Evolutionary conservation across 2,797 vertebrate genomes (phyloP).

Genomic region (Buceros bicornis): DNA sequence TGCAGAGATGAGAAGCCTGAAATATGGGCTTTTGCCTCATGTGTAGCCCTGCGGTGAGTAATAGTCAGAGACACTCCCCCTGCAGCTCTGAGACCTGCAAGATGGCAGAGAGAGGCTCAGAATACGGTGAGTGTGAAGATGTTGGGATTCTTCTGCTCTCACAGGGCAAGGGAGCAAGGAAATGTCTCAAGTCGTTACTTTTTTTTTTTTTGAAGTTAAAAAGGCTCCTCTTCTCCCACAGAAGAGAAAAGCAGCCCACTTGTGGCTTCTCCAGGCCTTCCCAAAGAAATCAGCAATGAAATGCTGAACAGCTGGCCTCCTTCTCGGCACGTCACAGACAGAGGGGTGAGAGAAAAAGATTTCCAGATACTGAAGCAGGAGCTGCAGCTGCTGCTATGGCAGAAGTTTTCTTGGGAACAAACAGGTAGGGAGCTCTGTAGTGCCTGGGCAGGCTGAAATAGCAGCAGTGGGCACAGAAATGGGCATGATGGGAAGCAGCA

Average conservation of each 20-base stretch:
- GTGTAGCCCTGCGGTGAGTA: background rate
- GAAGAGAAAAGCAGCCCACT: background rate
- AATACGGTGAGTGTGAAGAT: fast-evolving
- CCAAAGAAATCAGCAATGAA: constrained; percentile 28
- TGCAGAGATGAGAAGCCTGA: constrained; percentile 19
- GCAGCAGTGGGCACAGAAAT: background rate
- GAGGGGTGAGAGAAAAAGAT: constrained; percentile 35
- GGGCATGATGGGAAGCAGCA: background rate
- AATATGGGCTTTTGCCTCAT: background rate
- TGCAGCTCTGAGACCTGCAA: background rate
- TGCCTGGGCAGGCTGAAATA: background rate
- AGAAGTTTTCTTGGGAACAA: constrained; percentile 1
- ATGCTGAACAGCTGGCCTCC: constrained; percentile 60
- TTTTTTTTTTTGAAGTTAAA: background rate
- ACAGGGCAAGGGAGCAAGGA: background rate
- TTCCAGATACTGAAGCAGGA: constrained; percentile 38
- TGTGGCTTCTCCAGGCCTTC: constrained; percentile 34
- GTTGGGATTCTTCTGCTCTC: background rate
- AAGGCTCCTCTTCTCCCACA: background rate
- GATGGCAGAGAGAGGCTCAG: background rate
- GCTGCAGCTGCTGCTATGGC: constrained; percentile 19
- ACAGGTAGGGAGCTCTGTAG: constrained; percentile 29
- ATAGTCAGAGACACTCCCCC: background rate
- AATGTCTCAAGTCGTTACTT: background rate
- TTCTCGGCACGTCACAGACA: constrained; percentile 43